phyloP scores from a whole-genome alignment of 1,140 invertebrate genomes.

The Caenorhabditis inopinata region DNA sequence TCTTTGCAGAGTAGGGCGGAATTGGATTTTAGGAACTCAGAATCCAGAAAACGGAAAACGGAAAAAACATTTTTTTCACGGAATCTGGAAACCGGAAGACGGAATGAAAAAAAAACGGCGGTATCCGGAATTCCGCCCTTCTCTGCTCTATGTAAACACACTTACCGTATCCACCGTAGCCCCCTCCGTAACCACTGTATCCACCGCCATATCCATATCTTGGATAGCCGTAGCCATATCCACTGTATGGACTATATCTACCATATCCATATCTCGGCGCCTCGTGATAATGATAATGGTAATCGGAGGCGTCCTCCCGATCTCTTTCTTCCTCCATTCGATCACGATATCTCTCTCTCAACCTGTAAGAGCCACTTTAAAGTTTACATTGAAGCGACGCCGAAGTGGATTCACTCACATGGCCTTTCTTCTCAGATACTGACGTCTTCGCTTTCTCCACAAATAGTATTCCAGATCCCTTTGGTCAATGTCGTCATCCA shows the following conservation, averaged over 20 bases:
- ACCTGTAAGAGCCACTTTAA: background rate
- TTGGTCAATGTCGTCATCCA: background rate
- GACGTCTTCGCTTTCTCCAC: constrained; percentile 15
- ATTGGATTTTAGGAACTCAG: no score
- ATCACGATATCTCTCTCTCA: constrained; percentile 28
- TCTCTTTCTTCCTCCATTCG: constrained; percentile 2
- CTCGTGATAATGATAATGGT: constrained; percentile 13
- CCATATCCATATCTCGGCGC: background rate
- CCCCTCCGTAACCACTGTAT: background rate
- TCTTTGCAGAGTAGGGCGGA: no score
- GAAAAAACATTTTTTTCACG: no score
- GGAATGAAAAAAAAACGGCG: no score
- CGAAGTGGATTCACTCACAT: background rate
- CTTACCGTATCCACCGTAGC: background rate
- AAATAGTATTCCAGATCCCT: constrained; percentile 18
- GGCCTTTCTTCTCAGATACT: constrained; percentile 10
- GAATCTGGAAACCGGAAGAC: background rate
- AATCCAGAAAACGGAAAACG: no score
- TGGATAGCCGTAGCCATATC: background rate
- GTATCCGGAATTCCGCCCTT: background rate
- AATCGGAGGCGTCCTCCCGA: background rate
- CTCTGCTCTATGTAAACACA: background rate
- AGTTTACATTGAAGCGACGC: background rate
- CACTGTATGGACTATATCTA: constrained; percentile 13
- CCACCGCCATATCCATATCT: background rate